phyloP scores from a whole-genome alignment of 2,888 invertebrate genomes.

The Caenorhabditis auriculariae region DNA sequence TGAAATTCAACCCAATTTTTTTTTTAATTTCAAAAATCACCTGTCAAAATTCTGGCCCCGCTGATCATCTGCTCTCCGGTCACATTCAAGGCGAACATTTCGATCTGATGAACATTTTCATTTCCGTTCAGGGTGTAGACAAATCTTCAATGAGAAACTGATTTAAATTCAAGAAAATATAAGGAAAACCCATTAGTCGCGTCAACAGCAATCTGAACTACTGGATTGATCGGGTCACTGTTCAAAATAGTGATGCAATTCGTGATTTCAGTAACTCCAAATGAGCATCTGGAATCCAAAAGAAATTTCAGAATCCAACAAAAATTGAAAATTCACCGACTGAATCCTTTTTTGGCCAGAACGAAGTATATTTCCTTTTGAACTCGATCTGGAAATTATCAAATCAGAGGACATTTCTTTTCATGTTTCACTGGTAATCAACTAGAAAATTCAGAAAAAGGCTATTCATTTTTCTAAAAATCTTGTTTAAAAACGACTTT shows the following conservation, averaged over 20 bases:
- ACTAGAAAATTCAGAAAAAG: too few species aligned
- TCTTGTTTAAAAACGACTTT: too few species aligned
- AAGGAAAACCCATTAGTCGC: slow-evolving; percentile 47
- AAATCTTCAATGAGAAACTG: slow-evolving; percentile 27
- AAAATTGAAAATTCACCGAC: too few species aligned
- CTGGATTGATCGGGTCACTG: slow-evolving; percentile 32
- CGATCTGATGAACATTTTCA: slow-evolving; percentile 44
- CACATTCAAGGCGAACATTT: slow-evolving; percentile 41
- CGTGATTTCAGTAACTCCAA: too few species aligned
- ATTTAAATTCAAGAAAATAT: background rate
- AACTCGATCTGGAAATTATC: slow-evolving; percentile 23
- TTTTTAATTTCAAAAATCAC: background rate
- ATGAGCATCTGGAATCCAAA: too few species aligned
- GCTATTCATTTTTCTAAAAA: too few species aligned
- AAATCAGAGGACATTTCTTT: too few species aligned
- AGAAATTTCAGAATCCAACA: too few species aligned
- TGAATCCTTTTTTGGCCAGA: slow-evolving; percentile 37
- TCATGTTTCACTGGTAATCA: too few species aligned
- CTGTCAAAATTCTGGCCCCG: slow-evolving; percentile 29
- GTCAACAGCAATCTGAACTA: slow-evolving; percentile 51
- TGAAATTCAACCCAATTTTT: too few species aligned
- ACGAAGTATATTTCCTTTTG: slow-evolving; percentile 34
- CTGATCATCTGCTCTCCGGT: slow-evolving; percentile 36
- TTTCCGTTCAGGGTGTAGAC: slow-evolving; percentile 47
- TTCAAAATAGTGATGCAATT: slow-evolving; percentile 25